Base-by-base conservation (phyloP, 2,797 vertebrate species). In the Threskiornis aethiopicus region DNA sequence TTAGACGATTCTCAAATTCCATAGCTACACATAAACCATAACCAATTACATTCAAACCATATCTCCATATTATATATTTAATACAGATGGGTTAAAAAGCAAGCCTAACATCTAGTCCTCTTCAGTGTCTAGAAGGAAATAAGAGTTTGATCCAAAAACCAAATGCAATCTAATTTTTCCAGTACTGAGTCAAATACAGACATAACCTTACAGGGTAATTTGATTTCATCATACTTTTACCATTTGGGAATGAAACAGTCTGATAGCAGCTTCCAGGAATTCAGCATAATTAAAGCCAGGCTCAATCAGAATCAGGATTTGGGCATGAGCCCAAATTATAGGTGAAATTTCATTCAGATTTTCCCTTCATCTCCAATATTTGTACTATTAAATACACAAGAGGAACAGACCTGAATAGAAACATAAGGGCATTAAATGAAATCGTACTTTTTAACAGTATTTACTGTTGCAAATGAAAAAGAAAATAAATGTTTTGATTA, bases 31-130 rank as follows among this genome's bases (percentile, higher is more conserved):
- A 95, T 75, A 84, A 91, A 92, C 54, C 80, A 71, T 71, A 86
- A 81, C 52, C 57, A 92, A 77, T 73, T 81, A 86, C 39, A 88
- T 75, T 75, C 57, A 93, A 90, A 67, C 41, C 26, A 7, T 81
- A 89, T 71, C 58, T 91, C 57, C 72, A 31, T 73, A 84, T 86
- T 49, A 61, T n/a, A 61, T 93, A 96, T 96, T 88, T 93, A 91
- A 94, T 42, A 71, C 77, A 93, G 69, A 91, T 58, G 69, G 58
- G n/a, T 76, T 85, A 88, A 86, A 89, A 94, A 86, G 25, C 19
- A 93, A 93, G 54, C n/a, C 54, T 75, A 88, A 82, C 49, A 82
- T 65, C 57, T 65, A 78, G 33, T 49, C 35, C 13, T 77, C 31
- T 72, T 78, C 55, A 61, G 47, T 37, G 66, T 31, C 77, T 82